A percentile compares a stretch with the other conserved stretches of the same genome.
Conservation (phyloP, 2,797 vertebrate species). For the Artibeus lituratus region DNA sequence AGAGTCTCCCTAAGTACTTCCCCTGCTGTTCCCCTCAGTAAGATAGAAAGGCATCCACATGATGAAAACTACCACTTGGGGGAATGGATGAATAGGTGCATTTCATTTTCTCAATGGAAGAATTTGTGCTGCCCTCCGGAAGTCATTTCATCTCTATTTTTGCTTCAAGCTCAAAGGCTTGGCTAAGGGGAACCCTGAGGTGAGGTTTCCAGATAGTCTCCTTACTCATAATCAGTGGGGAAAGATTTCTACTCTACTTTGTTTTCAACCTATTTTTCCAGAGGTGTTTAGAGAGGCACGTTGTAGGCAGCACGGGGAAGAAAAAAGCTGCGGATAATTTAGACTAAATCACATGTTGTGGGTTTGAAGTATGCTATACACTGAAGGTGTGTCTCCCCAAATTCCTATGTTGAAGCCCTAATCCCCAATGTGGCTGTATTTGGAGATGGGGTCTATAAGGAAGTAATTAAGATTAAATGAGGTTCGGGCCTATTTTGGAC, state of each 20-base stretch:
- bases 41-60: conserved; percentile 16
- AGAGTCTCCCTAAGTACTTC: neutral
- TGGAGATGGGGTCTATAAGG: neutral
- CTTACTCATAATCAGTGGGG: conserved; percentile 17
- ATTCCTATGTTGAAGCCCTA: neutral
- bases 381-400: neutral
- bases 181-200: conserved; percentile 6
- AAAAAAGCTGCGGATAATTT: neutral
- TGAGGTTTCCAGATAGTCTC: neutral
- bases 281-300: conserved; percentile 24
- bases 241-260: conserved; percentile 46
- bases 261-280: conserved; percentile 54
- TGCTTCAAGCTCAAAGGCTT: conserved; percentile 34
- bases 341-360: neutral
- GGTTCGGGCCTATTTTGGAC: neutral
- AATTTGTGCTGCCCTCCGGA: conserved; percentile 33
- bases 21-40: conserved; percentile 35
- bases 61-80: conserved; percentile 45
- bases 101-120: conserved; percentile 22
- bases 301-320: neutral
- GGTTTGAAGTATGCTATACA: neutral
- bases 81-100: conserved; percentile 36
- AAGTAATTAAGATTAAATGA: neutral
- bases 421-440: neutral
- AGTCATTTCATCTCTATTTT: conserved; percentile 52